Evolutionary conservation across 2,888 invertebrate species (phyloP), one percentile per base, ranked within the genome.

Genomic region (Pardosa pseudoannulata): DNA sequence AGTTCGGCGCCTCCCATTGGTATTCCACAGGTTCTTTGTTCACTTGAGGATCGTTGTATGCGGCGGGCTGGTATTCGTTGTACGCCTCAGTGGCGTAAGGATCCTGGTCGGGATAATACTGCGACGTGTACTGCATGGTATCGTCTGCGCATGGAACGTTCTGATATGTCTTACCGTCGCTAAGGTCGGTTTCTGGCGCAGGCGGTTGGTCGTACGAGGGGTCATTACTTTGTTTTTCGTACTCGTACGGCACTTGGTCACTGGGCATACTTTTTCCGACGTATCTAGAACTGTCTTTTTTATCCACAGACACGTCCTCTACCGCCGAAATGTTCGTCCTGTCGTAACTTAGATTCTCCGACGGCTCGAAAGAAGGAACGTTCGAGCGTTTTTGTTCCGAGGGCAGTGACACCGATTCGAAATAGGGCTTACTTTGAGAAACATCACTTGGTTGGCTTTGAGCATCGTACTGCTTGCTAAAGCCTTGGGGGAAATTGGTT

Each of bases 61-160:
- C 39, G n/a, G 56, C 27, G 6, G 31, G 56, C 16, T 76, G 76
- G 41, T 83, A 83, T 41, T 64, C 65, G 41, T 31, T 11, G 72
- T 64, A 76, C 23, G 65, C 64, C 5, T 83, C 82, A 39, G 67
- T 68, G 29, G 64, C 50, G 32, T 81, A 81, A 19, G 81, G 16
- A 0, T 29, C 13, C 6, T 62, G 23, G 19, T 78, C 27, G 1
- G 56, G 23, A 39, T 81, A 81, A 68, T 68, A 81, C 46, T 67
- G 72, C 27, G 56, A 28, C 9, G 68, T 27, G 36, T 81, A 81
- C 1, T 62, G 46, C 6, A 74, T 46, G 28, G 41, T 73, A 28
- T 7, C 72, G 16, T 75, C 23, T 29, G n/a, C 28, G 19, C 32
- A 6, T 32, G 71, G 62, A 71, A 65, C 32, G 23, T 76, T 65